Conservation (phyloP, 92 coral and sea anemone species). For the Palythoa heliodiscus region DNA sequence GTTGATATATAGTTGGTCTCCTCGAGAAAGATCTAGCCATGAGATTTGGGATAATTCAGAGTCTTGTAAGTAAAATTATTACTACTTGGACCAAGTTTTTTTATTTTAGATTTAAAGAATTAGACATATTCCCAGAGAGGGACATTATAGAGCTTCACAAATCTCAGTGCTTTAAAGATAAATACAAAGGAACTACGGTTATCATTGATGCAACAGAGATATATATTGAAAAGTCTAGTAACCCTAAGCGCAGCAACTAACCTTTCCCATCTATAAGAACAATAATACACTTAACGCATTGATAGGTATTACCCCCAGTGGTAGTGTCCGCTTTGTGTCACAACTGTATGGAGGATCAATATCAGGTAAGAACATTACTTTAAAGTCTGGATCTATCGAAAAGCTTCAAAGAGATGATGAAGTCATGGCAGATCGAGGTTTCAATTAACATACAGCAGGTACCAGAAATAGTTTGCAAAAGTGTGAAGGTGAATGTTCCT, state of each 20-base stretch:
- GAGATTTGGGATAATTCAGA: constrained; percentile 55
- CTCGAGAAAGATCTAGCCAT: constrained; percentile 52
- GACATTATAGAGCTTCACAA: constrained; percentile 50
- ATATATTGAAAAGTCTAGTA: too few species aligned
- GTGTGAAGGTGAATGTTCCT: too few species aligned
- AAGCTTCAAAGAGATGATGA: constrained; percentile 48
- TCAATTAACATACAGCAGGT: constrained; percentile 23
- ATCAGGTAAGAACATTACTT: constrained; percentile 44
- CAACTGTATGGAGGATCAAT: constrained; percentile 47
- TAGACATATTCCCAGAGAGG: constrained; percentile 52
- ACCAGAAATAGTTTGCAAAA: constrained; percentile 32
- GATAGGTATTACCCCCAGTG: constrained; percentile 49
- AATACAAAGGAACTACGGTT: constrained; percentile 49
- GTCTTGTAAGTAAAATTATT: constrained; percentile 53
- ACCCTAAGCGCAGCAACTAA: constrained; percentile 51
- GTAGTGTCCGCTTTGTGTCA: constrained; percentile 40
- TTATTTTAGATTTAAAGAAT: constrained; percentile 4
- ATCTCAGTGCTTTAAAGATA: constrained; percentile 51
- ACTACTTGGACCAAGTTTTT: constrained; percentile 14
- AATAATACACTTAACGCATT: constrained; percentile 51
- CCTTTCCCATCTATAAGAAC: constrained; percentile 43
- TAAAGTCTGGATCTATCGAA: constrained; percentile 43
- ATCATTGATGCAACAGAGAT: too few species aligned
- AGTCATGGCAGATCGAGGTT: constrained; percentile 55
- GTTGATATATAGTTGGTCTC: constrained; percentile 55